These are phyloP conservation scores for Chironomus tentans DNA, from an alignment of 2,888 invertebrate species.

Conservation along the genomic window DNA sequence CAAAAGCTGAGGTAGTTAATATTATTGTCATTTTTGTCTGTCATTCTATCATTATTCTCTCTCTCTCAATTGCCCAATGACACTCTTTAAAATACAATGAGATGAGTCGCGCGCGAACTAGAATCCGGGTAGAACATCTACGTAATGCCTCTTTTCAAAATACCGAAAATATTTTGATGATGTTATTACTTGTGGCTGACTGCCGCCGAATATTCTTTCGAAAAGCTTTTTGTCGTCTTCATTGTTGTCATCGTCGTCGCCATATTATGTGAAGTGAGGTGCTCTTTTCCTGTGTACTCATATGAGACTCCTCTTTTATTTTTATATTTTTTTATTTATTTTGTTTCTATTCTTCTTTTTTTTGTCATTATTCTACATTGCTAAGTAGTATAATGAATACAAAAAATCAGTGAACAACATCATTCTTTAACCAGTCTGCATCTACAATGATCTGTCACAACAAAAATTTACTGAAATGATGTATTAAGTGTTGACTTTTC, in stretches of 20 bases:
- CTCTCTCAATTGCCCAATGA: conserved; percentile 18
- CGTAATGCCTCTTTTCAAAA: conserved; percentile 13
- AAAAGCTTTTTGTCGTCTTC: neutral
- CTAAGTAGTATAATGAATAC: no score
- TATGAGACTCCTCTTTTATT: no score
- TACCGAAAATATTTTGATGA: conserved; percentile 25
- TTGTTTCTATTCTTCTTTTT: no score
- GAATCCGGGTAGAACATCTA: conserved; percentile 19
- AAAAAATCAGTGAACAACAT: no score
- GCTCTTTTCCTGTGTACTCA: neutral
- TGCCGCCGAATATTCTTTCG: neutral
- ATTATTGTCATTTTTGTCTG: conserved; percentile 11
- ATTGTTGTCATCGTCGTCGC: neutral
- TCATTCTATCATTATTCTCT: conserved; percentile 16
- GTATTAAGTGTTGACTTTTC: conserved; percentile 21
- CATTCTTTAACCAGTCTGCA: neutral
- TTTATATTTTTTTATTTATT: no score
- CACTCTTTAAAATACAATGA: conserved; percentile 3
- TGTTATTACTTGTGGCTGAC: conserved; percentile 16
- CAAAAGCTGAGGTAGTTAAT: neutral
- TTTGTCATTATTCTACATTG: no score
- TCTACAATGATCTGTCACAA: neutral
- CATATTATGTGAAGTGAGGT: neutral
- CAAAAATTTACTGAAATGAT: conserved; percentile 20
- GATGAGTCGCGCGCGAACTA: neutral